Conservation (phyloP, 1,140 invertebrate genomes). For the Heliothis virescens region DNA sequence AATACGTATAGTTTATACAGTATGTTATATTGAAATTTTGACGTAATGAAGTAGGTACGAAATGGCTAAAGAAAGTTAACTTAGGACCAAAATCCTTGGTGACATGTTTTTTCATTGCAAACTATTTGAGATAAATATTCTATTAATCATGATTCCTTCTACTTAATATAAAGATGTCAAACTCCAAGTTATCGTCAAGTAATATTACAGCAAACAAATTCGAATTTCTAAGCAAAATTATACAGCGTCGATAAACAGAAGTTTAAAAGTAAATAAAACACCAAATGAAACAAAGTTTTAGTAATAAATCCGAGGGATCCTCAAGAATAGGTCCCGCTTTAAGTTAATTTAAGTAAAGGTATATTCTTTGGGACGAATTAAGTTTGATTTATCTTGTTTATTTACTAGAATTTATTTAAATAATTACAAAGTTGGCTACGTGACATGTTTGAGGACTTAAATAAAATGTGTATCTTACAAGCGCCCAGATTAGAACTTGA, state of each 20-base stretch:
- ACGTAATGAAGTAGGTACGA: no score
- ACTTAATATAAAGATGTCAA: not conserved
- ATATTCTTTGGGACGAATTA: constrained; percentile 12
- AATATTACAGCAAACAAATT: constrained; percentile 28
- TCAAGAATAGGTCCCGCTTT: constrained; percentile 20
- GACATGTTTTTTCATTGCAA: no score
- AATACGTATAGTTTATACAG: no score
- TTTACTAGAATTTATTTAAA: not conserved
- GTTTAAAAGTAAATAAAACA: constrained; percentile 39
- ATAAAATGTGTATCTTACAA: no score
- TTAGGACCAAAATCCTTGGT: not conserved
- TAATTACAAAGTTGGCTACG: not conserved
- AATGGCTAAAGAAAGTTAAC: not conserved
- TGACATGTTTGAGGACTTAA: no score
- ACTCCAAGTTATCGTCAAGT: constrained; percentile 5
- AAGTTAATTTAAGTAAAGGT: constrained; percentile 18
- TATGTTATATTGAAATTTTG: no score
- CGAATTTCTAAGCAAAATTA: constrained; percentile 15
- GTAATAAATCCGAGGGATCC: constrained; percentile 24
- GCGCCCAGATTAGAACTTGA: no score
- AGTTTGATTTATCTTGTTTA: constrained; percentile 10
- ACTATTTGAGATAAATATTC: no score
- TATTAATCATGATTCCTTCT: no score
- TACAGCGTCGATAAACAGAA: constrained; percentile 26
- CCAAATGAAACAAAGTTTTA: constrained; percentile 28